Evolutionary conservation across 2,797 vertebrate genomes (phyloP).

Genomic region (Acridotheres tristis): DNA sequence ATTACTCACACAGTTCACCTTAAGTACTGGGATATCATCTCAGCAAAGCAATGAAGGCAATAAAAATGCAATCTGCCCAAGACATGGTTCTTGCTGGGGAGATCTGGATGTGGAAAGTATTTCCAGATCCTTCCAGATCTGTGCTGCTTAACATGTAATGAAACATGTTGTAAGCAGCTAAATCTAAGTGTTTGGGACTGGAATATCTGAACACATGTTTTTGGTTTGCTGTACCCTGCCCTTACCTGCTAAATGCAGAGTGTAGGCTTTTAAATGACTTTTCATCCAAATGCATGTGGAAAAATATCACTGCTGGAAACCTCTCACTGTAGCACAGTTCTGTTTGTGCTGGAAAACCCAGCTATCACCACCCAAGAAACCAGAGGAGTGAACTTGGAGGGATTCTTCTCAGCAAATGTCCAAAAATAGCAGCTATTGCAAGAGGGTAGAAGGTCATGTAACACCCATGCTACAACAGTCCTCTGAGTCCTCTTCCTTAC

Average conservation of each 20-base stretch:
- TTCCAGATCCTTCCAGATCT: conserved; percentile 59
- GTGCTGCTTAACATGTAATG: background rate
- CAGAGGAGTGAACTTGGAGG: conserved; percentile 32
- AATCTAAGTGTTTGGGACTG: background rate
- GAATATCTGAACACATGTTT: background rate
- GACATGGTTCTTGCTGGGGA: conserved; percentile 45
- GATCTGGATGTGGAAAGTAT: conserved; percentile 60
- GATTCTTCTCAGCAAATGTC: conserved; percentile 41
- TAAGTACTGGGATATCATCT: conserved; percentile 16
- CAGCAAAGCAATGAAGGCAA: conserved; percentile 25
- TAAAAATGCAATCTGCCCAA: conserved; percentile 39
- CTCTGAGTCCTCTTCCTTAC: background rate
- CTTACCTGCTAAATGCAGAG: background rate
- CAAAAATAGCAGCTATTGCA: conserved; percentile 61
- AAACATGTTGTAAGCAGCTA: background rate
- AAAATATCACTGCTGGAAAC: conserved; percentile 38
- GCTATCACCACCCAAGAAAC: conserved; percentile 54
- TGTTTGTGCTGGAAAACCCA: conserved; percentile 65
- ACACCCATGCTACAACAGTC: conserved; percentile 18
- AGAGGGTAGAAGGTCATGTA: conserved; percentile 40
- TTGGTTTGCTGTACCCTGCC: background rate
- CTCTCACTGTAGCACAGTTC: conserved; percentile 14
- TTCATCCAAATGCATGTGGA: background rate
- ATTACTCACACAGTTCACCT: conserved; percentile 28
- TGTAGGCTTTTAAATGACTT: background rate